phyloP scores from a whole-genome alignment of 2,113 vertebrate species.

The Benitochromis conjunctus region DNA sequence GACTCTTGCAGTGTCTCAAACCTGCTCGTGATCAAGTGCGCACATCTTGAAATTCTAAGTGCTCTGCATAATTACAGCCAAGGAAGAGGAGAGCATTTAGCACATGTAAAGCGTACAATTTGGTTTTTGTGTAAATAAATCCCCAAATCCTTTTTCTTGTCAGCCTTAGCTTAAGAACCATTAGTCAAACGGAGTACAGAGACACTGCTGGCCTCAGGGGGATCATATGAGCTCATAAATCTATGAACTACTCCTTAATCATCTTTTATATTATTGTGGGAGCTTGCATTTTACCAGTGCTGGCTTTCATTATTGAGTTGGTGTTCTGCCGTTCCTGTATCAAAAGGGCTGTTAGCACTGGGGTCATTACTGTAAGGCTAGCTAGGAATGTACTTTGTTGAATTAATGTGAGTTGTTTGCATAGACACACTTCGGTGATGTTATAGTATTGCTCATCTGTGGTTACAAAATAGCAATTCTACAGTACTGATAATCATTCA shows the following conservation, averaged over 20 bases:
- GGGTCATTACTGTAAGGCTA: background rate
- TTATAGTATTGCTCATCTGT: background rate
- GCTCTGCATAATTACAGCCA: constrained; percentile 33
- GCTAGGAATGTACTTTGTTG: background rate
- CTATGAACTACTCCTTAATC: constrained; percentile 42
- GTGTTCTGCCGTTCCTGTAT: background rate
- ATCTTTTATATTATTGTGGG: constrained; percentile 46
- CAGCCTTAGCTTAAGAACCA: constrained; percentile 28
- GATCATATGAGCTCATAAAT: constrained; percentile 58
- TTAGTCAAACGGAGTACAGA: constrained; percentile 46
- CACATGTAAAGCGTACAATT: constrained; percentile 16
- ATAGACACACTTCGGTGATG: background rate
- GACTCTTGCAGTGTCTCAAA: constrained; percentile 27
- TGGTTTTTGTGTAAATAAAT: constrained; percentile 50
- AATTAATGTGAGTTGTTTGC: constrained; percentile 18
- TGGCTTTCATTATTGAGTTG: constrained; percentile 3
- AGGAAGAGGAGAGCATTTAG: background rate
- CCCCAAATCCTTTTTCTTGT: constrained; percentile 26
- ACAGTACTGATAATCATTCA: background rate
- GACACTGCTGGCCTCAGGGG: constrained; percentile 14
- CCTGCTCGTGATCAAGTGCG: constrained; percentile 34
- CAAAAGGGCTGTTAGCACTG: background rate
- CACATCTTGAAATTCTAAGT: constrained; percentile 25
- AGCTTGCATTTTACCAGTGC: constrained; percentile 8
- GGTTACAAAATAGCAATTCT: background rate